phyloP scores from a whole-genome alignment of 2,797 vertebrate genomes.

The Siniperca scherzeri region DNA sequence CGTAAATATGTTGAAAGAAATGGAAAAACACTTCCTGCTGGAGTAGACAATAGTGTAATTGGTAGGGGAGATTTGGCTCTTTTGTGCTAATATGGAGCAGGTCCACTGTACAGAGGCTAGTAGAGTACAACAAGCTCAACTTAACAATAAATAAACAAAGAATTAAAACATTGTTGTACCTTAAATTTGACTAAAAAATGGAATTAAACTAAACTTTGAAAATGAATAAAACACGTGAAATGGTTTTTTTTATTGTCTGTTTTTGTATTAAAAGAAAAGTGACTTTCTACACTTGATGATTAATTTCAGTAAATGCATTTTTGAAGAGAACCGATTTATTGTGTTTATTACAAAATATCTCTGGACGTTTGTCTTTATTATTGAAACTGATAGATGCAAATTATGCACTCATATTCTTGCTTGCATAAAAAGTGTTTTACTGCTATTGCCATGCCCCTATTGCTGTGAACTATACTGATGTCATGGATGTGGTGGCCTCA shows the following conservation, averaged over 20 bases:
- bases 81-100: neutral
- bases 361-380: neutral
- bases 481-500: too few species aligned
- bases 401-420: neutral
- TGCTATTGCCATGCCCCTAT: neutral
- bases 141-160: neutral
- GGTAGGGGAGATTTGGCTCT: neutral
- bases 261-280: neutral
- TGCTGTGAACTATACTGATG: too few species aligned
- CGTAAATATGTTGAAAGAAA: conserved; percentile 28
- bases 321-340: neutral
- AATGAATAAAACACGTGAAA: neutral
- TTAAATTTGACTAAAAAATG: neutral
- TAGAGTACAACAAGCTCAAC: neutral
- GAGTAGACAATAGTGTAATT: conserved; percentile 1
- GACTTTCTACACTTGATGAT: neutral
- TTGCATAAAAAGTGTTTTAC: neutral
- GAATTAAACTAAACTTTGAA: neutral
- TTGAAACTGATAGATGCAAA: neutral
- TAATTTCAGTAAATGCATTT: neutral
- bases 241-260: neutral
- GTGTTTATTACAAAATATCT: neutral
- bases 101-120: neutral
- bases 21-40: conserved; percentile 21
- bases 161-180: neutral